Conservation (phyloP, 2,113 vertebrate species). For the Puntigrus tetrazona region DNA sequence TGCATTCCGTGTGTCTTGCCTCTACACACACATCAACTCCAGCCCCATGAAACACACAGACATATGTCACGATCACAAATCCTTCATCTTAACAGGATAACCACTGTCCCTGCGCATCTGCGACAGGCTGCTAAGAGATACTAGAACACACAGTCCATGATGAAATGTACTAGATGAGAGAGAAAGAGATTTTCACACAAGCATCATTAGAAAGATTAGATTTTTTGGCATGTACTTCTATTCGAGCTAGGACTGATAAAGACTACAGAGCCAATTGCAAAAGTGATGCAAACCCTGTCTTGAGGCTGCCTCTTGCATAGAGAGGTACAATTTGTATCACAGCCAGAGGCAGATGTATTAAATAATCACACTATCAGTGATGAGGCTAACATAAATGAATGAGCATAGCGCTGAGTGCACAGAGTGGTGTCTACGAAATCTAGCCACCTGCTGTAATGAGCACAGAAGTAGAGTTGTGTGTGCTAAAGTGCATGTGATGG, state of each 20-base stretch:
- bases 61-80: constrained; percentile 28
- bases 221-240: neutral
- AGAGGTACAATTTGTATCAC: constrained; percentile 11
- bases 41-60: constrained; percentile 16
- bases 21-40: constrained; percentile 55
- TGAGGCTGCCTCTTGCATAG: neutral
- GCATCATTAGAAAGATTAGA: neutral
- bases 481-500: neutral
- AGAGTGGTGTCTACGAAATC: constrained; percentile 18
- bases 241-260: neutral
- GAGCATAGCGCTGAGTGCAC: constrained; percentile 5
- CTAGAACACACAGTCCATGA: neutral
- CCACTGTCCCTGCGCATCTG: neutral
- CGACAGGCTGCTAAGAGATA: neutral
- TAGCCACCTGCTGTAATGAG: constrained; percentile 22
- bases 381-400: constrained; percentile 62
- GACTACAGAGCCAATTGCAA: neutral
- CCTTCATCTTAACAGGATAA: neutral
- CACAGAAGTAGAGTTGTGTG: neutral
- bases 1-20: constrained; percentile 56
- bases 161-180: neutral
- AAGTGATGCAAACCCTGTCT: neutral
- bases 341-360: constrained; percentile 52
- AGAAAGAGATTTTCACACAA: neutral
- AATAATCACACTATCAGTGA: constrained; percentile 60